Conservation (phyloP, 2,888 invertebrate genomes). For the Stictocephala bisonia region DNA sequence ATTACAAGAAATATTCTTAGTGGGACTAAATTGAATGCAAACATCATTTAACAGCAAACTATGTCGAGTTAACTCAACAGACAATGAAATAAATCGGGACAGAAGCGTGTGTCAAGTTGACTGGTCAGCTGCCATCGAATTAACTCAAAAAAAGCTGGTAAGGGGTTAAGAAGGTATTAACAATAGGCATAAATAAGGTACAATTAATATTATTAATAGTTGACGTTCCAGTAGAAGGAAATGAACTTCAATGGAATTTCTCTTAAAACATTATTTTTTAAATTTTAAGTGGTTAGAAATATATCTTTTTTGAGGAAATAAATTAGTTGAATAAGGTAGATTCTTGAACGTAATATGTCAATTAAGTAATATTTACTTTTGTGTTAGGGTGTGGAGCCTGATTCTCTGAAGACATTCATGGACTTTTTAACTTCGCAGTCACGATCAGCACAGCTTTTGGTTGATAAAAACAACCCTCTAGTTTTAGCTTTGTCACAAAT, state of each 20-base stretch:
- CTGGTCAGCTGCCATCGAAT: no score
- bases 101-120: no score
- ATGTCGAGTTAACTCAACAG: no score
- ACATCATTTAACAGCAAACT: no score
- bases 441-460: slow-evolving; percentile 79
- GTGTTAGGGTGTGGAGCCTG: slow-evolving; percentile 83
- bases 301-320: neutral
- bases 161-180: no score
- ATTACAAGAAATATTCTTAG: no score
- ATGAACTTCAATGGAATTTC: neutral
- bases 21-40: no score
- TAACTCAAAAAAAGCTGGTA: no score
- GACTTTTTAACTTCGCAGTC: slow-evolving; percentile 78
- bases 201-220: no score
- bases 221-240: no score
- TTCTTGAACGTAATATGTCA: neutral
- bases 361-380: neutral
- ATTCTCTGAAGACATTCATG: slow-evolving; percentile 80
- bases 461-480: slow-evolving; percentile 73
- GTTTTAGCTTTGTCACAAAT: slow-evolving; percentile 78
- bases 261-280: neutral
- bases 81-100: no score
- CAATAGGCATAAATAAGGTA: no score
- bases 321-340: neutral
- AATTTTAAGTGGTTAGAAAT: neutral